Conservation (phyloP, 2,113 vertebrate species). For the Lophotis ruficrista region DNA sequence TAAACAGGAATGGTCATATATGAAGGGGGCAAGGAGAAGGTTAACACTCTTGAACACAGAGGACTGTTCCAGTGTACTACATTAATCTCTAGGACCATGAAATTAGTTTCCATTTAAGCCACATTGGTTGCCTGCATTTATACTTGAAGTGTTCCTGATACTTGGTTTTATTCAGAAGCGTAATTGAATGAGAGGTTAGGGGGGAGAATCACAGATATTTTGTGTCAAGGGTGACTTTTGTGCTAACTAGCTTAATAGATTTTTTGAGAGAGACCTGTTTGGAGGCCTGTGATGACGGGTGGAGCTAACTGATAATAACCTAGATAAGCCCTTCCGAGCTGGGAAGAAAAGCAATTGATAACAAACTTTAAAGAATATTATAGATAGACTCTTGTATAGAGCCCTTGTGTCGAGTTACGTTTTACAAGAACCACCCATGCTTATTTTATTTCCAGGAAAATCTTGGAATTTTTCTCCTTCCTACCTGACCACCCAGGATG, state of each 20-base stretch:
- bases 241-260: not conserved
- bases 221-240: not conserved
- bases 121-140: not conserved
- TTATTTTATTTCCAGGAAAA: not conserved
- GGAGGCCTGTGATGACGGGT: not conserved
- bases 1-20: not conserved
- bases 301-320: not conserved
- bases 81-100: not conserved
- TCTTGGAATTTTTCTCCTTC: not conserved
- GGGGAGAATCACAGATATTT: not conserved
- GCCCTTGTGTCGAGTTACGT: not conserved
- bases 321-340: not conserved
- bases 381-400: not conserved
- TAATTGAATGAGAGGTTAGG: fast-evolving
- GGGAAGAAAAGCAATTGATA: not conserved
- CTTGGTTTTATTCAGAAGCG: not conserved
- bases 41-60: not conserved
- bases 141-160: not conserved
- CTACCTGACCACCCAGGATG: not conserved
- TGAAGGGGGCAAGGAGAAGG: not conserved
- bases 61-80: not conserved
- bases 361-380: not conserved
- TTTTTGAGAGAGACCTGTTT: not conserved
- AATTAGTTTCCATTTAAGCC: not conserved
- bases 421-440: not conserved